Evolutionary conservation across 2,113 vertebrate species (phyloP).

Genomic region (Rousettus leschenaultii): DNA sequence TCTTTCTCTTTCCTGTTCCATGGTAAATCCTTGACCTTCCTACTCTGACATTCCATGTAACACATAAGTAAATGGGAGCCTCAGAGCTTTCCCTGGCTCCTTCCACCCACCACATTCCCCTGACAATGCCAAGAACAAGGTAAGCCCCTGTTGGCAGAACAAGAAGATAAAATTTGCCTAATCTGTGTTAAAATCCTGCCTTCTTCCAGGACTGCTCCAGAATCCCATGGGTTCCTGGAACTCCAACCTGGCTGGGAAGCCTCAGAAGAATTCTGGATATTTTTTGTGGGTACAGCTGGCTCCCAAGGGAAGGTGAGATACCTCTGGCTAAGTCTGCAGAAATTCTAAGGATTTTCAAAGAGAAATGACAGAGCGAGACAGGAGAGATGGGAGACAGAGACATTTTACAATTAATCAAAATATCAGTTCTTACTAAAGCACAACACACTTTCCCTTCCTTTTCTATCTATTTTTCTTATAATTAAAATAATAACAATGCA

Average conservation of each 20-base stretch:
- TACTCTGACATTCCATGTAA: not conserved
- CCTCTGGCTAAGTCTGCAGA: not conserved
- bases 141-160: not conserved
- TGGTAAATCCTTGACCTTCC: not conserved
- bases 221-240: not conserved
- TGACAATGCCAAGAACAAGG: not conserved
- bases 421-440: not conserved
- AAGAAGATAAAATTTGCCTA: not conserved
- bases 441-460: not conserved
- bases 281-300: not conserved
- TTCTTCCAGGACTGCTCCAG: not conserved
- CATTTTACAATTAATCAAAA: not conserved
- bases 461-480: not conserved
- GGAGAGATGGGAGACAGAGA: not conserved
- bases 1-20: not conserved
- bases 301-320: not conserved
- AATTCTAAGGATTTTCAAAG: conserved; percentile 16
- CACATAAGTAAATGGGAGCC: not conserved
- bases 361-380: not conserved
- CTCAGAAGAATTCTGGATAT: not conserved
- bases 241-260: not conserved
- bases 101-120: not conserved
- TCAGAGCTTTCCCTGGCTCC: not conserved
- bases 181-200: not conserved
- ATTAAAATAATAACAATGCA: not conserved